Evolutionary conservation across 2,888 invertebrate species (phyloP).

Genomic region (Helleia helle): DNA sequence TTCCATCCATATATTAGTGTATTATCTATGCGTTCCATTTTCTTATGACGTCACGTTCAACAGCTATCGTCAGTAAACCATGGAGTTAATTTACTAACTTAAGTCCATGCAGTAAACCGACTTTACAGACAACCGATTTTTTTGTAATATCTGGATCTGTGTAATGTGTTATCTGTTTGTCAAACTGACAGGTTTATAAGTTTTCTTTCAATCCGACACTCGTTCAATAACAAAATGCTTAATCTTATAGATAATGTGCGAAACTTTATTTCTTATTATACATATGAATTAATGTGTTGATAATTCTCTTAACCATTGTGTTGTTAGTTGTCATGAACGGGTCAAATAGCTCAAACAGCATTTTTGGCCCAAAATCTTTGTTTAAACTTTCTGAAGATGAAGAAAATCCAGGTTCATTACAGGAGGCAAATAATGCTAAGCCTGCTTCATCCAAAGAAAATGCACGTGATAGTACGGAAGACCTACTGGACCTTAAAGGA

Average conservation of each 20-base stretch:
- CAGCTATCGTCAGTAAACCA: no score
- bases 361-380: slow-evolving; percentile 27
- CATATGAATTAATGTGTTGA: not conserved
- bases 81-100: no score
- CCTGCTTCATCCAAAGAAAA: slow-evolving; percentile 39
- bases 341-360: slow-evolving; percentile 37
- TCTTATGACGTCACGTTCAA: no score
- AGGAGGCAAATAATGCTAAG: slow-evolving; percentile 30
- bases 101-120: no score
- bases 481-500: slow-evolving; percentile 76
- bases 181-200: not conserved
- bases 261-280: not conserved
- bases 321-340: slow-evolving; percentile 41
- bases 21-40: no score
- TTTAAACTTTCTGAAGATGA: slow-evolving; percentile 34
- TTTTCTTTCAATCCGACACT: not conserved
- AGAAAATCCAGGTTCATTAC: slow-evolving; percentile 32
- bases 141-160: no score
- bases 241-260: not conserved
- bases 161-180: no score
- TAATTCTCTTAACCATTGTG: slow-evolving; percentile 9
- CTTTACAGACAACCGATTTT: no score
- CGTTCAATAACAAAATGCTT: not conserved
- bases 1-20: no score
- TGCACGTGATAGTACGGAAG: slow-evolving; percentile 50